These are phyloP conservation scores for Talpa occidentalis DNA, from an alignment of 2,113 vertebrate genomes.

Conservation along the genomic window DNA sequence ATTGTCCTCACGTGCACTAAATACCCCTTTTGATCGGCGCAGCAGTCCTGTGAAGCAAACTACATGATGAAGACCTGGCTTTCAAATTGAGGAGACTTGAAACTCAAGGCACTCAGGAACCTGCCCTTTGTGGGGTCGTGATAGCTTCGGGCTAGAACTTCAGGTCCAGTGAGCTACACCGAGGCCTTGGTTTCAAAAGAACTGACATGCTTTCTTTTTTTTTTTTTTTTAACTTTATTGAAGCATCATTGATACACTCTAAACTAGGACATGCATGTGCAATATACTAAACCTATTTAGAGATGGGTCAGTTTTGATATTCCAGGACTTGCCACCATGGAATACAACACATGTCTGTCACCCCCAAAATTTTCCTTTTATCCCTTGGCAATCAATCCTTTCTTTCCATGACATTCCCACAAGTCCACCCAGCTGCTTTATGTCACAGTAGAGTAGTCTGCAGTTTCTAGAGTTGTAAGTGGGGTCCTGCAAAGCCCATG, in stretches of 20 bases:
- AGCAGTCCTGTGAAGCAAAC: background rate
- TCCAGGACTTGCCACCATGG: background rate
- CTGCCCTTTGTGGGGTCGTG: accelerated
- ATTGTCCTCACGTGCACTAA: background rate
- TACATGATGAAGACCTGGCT: background rate
- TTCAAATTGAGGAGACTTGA: background rate
- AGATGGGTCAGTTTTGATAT: background rate
- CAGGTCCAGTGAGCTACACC: background rate
- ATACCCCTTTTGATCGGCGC: background rate
- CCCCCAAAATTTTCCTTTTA: background rate
- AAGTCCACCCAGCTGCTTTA: background rate
- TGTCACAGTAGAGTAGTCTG: background rate
- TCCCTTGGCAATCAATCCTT: background rate
- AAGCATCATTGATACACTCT: background rate
- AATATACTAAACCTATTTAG: background rate
- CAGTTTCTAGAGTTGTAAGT: background rate
- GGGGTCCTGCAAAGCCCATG: accelerated
- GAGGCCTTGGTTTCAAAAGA: background rate
- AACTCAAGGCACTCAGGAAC: background rate
- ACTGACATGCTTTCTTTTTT: background rate
- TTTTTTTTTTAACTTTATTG: background rate
- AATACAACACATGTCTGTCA: background rate
- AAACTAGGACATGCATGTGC: background rate
- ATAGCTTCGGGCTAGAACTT: background rate
- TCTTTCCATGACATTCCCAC: background rate